Base-by-base conservation (phyloP, 1,140 invertebrate genomes). In the Halotydeus destructor region DNA sequence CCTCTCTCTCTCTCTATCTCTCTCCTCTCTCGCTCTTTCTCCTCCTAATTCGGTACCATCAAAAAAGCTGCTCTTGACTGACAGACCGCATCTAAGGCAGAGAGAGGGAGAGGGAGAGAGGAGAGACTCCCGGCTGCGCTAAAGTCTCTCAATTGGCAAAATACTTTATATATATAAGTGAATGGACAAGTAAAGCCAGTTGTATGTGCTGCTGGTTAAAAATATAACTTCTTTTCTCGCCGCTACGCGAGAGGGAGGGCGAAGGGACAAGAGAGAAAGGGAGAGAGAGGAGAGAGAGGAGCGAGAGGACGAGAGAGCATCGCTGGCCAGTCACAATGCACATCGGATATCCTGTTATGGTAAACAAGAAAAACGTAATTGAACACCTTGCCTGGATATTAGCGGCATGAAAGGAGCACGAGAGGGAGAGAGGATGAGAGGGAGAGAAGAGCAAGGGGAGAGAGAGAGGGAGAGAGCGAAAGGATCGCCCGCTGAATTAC, bases 1-100 rank as follows among this genome's bases (percentile, higher is more conserved):
- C 46, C 22, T 39, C 26, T 47, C 34, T 37, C 45, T 43, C 49
- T 38, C 18, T 35, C 44, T 46, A 26, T 30, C 33, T 26, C 24
- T 31, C 12, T 31, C n/a, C n/a, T n/a, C 16, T 12, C 12, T 31
- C 16, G 18, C 30, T 31, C 16, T 31, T 31, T 31, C 12, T 16
- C 16, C 30, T 12, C 16, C 30, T n/a, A 31, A 12, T 31, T n/a
- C n/a, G n/a, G n/a, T n/a, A n/a, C n/a, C n/a, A n/a, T n/a, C n/a
- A n/a, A n/a, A n/a, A n/a, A n/a, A n/a, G n/a, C n/a, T n/a, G n/a
- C n/a, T 31, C 30, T 31, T 31, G 12, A 31, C 16, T 16, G 30
- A n/a, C 30, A n/a, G 12, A 12, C 16, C 16, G 12, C 30, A 31
- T 31, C 30, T 12, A n/a, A n/a, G 30, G 30, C 12, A 12, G 18